Percentiles rank a stretch among this genome's conserved stretches.
Conservation (phyloP, 2,888 invertebrate genomes). For the Pardosa pseudoannulata region DNA sequence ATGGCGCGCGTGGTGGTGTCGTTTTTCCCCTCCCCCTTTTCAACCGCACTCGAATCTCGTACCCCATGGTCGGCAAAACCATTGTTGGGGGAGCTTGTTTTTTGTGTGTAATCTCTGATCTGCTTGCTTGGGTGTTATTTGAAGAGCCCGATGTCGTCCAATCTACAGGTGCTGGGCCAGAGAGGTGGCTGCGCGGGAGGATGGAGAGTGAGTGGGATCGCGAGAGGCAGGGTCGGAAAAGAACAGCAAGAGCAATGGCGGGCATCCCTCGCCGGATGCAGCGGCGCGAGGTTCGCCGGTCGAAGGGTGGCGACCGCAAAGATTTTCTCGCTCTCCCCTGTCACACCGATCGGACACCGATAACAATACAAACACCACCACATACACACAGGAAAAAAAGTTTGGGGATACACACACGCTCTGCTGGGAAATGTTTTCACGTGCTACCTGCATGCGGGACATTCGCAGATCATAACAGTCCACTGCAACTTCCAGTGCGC, state of each 20-base stretch:
- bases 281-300: constrained; percentile 14
- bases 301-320: not conserved
- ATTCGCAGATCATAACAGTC: no score
- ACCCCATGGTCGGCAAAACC: not conserved
- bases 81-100: not conserved
- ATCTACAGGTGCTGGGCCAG: constrained; percentile 13
- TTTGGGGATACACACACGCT: no score
- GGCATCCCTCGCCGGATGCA: constrained; percentile 52
- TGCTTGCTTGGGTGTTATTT: not conserved
- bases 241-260: constrained; percentile 68
- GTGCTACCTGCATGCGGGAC: no score
- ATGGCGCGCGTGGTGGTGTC: constrained; percentile 53
- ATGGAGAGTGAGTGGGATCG: constrained; percentile 32
- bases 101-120: not conserved
- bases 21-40: constrained; percentile 32
- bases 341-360: no score
- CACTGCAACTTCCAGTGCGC: no score
- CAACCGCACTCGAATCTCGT: constrained; percentile 15
- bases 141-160: not conserved
- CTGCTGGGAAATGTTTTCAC: no score
- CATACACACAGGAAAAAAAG: no score
- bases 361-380: no score
- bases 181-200: constrained; percentile 23
- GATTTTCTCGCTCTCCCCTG: not conserved
- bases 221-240: constrained; percentile 48